Evolutionary conservation across 2,888 invertebrate genomes (phyloP), one percentile per base, ranked within the genome.

Genomic region (Spodoptera exigua): DNA sequence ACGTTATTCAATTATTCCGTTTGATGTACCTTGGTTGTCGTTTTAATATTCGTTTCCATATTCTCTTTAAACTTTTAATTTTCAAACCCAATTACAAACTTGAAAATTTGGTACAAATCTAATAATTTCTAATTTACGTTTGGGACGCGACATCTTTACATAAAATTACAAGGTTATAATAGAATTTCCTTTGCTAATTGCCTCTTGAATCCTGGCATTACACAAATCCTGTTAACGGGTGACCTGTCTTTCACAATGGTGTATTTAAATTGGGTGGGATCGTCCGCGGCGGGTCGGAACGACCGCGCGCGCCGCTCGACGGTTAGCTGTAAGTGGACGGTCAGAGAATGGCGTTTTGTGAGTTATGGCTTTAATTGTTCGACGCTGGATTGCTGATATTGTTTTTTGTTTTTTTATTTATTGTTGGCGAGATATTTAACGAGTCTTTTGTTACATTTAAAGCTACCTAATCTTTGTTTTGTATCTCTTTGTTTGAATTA

Each of bases 211-310:
- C 62, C 47, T 36, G 40, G 52, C 17, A 68, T 58, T 60, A 63
- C 39, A 53, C 43, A 66, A 66, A 73, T 63, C 56, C 56, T 37
- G 74, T 45, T 63, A 57, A 68, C 61, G 57, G 60, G 57, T 60
- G 57, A 61, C 57, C 64, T 70, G 61, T 60, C 43, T 44, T 43
- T 51, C 13, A 60, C 58, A 70, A 47, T 58, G 61, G 39, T 51
- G 49, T 36, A 45, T 36, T 66, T 21, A 32, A 66, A 67, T 68
- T 57, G 56, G 52, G 55, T 41, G 40, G 41, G 34, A 41, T 39
- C 35, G 70, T 21, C 34, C 40, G 37, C 43, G 44, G 32, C 7
- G 43, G 62, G 35, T 10, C 27, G 14, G 7, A 1, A 10, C 14
- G 70, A 47, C 37, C 55, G 16, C 69, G 3, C 18, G 41, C 41